Evolutionary conservation across 2,797 vertebrate genomes (phyloP).

Genomic region (Rhynchonycteris naso): DNA sequence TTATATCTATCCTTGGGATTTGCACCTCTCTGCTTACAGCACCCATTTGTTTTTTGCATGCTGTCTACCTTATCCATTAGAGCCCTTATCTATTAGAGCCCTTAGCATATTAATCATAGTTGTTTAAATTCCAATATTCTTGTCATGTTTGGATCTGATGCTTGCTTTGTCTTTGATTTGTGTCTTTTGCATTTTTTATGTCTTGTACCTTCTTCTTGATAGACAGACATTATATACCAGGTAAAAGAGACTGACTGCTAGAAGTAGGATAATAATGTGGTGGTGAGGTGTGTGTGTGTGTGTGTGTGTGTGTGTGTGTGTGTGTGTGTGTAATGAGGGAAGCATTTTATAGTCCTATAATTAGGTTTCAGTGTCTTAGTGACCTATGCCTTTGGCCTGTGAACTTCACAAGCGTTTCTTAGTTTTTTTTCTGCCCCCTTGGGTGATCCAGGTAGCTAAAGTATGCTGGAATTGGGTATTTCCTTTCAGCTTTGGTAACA

Average conservation of each 20-base stretch:
- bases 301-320: too few relatives aligned
- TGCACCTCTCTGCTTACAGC: neutral
- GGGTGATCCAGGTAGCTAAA: neutral
- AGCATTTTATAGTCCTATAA: neutral
- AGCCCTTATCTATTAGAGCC: neutral
- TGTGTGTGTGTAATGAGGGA: too few relatives aligned
- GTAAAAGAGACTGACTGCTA: neutral
- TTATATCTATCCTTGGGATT: neutral
- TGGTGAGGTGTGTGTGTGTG: neutral
- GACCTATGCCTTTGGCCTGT: neutral
- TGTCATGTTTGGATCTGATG: neutral
- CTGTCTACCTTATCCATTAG: neutral
- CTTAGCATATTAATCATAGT: neutral
- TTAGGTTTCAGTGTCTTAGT: neutral
- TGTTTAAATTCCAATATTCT: neutral
- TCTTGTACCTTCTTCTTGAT: neutral
- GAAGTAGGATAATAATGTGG: neutral
- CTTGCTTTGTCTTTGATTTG: neutral
- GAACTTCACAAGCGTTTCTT: neutral
- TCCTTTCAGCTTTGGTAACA: neutral
- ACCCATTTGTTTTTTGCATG: neutral
- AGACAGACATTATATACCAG: neutral
- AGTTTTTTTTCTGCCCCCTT: neutral
- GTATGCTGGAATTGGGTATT: neutral
- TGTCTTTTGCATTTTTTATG: neutral